phyloP scores from a whole-genome alignment of 2,113 vertebrate species.

The Oreotragus oreotragus region DNA sequence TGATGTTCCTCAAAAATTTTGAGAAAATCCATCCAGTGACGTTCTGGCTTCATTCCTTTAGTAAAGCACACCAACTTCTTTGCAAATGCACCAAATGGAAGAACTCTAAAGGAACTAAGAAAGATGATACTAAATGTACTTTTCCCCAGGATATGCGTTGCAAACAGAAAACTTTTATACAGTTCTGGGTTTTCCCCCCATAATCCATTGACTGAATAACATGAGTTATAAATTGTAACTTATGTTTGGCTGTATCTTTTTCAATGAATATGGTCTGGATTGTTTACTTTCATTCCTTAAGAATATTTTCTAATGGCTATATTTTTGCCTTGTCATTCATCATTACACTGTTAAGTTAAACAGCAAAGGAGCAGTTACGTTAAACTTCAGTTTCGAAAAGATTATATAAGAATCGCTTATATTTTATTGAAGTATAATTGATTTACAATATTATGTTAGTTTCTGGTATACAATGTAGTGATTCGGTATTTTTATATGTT shows the following conservation, averaged over 20 bases:
- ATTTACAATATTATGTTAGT: neutral
- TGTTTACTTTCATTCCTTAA: neutral
- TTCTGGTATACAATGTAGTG: neutral
- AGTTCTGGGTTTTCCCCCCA: neutral
- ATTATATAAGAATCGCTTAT: neutral
- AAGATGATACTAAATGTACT: neutral
- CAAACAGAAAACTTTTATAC: neutral
- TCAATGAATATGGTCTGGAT: neutral
- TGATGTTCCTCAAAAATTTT: slow-evolving; percentile 6
- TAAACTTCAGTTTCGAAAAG: neutral
- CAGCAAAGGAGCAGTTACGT: neutral
- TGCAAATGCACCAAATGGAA: neutral
- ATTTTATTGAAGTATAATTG: neutral
- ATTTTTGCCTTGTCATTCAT: neutral
- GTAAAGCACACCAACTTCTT: neutral
- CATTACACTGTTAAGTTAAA: neutral
- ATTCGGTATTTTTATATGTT: neutral
- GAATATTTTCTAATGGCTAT: neutral
- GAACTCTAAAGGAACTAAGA: neutral
- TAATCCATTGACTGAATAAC: neutral
- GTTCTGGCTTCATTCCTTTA: neutral
- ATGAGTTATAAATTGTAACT: neutral
- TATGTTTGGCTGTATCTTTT: neutral
- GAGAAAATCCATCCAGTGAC: neutral
- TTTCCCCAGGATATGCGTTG: neutral